phyloP scores from a whole-genome alignment of 2,113 vertebrate genomes.

The Lagopus leucura region DNA sequence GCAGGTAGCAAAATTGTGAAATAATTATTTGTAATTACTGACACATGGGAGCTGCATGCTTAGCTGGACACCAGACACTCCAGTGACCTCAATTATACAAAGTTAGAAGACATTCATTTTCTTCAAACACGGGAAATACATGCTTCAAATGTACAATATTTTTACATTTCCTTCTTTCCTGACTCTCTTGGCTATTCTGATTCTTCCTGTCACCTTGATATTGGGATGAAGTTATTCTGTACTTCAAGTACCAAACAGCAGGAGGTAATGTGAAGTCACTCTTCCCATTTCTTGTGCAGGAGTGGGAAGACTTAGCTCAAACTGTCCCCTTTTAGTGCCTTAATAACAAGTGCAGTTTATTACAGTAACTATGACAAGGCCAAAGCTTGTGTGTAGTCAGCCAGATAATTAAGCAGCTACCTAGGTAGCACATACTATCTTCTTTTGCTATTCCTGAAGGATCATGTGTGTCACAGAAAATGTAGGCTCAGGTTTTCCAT shows the following conservation, averaged over 20 bases:
- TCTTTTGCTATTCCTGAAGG: not conserved
- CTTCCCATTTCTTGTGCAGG: not conserved
- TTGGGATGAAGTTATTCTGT: not conserved
- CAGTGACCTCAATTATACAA: not conserved
- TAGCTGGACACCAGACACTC: not conserved
- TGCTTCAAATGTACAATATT: not conserved
- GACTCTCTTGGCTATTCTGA: not conserved
- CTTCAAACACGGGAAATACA: not conserved
- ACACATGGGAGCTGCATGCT: not conserved
- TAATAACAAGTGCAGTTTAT: not conserved
- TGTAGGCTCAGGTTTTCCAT: not conserved
- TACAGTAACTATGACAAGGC: not conserved
- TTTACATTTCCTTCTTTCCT: not conserved
- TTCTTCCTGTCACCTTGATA: not conserved
- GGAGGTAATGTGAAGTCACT: fast-evolving
- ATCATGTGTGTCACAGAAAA: not conserved
- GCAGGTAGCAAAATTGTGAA: not conserved
- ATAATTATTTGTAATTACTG: not conserved
- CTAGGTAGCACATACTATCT: not conserved
- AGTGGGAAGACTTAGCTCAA: not conserved
- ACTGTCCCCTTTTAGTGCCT: not conserved
- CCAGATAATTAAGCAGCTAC: not conserved
- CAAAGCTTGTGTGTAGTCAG: not conserved
- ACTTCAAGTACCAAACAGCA: not conserved
- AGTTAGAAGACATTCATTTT: not conserved